Base-by-base conservation (phyloP, 2,113 vertebrate species). In the Apodemus speciosus region DNA sequence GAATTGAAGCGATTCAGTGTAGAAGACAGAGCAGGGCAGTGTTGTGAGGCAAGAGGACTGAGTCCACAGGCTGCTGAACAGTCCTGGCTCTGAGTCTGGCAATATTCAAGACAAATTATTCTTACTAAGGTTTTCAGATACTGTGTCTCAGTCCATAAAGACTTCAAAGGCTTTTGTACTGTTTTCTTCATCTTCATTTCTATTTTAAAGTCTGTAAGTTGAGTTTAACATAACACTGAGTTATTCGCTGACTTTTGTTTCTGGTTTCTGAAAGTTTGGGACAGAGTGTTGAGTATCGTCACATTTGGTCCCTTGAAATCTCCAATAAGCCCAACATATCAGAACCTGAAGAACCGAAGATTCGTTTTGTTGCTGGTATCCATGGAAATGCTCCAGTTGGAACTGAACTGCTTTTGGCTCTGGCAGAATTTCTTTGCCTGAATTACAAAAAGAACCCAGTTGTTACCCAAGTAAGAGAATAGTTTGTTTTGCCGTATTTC, bases 311-410 rank as follows among this genome's bases (percentile, higher is more conserved):
- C 91, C 98, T 99, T 3, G 99, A 99, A 98, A 99, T 99, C 97
- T 99, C 99, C 93, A 99, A 99, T 98, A 99, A 98, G 51, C 99
- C 99, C 85, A 98, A 98, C 23, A 94, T 98, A 75, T 97, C 98
- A 0, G 99, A 99, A 90, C 99, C 98, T 0, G 98, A 99, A 77
- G 97, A 99, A 96, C 99, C 99, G 14, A 99, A 99, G 98, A 99
- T 99, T 96, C 98, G 99, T 72, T 99, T 99, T 85, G 98, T 99
- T 21, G 99, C 99, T 16, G 99, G 99, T 51, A 99, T 99, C 96
- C 99, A 99, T 7, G 99, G 99, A 13, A 99, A 99, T 0, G 99
- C 99, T 62, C 99, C 99, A 0, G 99, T 99, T 38, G 99, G 99
- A 94, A 99, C 99, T 0, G 99, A 99, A 97, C 98, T 99, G 91